These are phyloP conservation scores for Nebria brevicollis DNA, from an alignment of 2,888 invertebrate species.

Conservation along the genomic window DNA sequence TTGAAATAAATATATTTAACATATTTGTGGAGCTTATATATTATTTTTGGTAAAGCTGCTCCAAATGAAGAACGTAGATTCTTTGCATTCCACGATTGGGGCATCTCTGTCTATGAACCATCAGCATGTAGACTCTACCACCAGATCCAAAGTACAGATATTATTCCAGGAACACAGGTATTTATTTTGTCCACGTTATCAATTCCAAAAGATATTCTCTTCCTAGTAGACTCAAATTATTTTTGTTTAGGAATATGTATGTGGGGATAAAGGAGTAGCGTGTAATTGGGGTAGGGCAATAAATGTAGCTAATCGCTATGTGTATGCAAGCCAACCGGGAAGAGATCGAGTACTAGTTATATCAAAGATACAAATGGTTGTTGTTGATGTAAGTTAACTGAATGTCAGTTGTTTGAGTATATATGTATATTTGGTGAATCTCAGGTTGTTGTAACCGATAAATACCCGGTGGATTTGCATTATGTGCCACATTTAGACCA, in stretches of 20 bases:
- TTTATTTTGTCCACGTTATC: neutral
- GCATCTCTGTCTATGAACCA: slow-evolving; percentile 78
- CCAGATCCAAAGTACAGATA: slow-evolving; percentile 75
- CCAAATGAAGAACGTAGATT: slow-evolving; percentile 73
- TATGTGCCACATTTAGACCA: slow-evolving; percentile 78
- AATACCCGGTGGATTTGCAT: slow-evolving; percentile 75
- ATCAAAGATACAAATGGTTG: slow-evolving; percentile 77
- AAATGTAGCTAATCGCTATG: slow-evolving; percentile 75
- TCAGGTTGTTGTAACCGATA: slow-evolving; percentile 74
- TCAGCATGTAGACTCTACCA: slow-evolving; percentile 75
- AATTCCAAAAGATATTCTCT: neutral
- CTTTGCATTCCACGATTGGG: slow-evolving; percentile 80
- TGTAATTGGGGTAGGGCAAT: slow-evolving; percentile 80
- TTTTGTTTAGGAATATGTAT: slow-evolving; percentile 70
- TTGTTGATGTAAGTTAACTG: slow-evolving; percentile 68
- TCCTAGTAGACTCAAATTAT: neutral
- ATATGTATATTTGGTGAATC: slow-evolving; percentile 31
- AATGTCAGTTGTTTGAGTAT: too few relatives aligned
- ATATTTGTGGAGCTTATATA: neutral
- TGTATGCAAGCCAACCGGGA: slow-evolving; percentile 78
- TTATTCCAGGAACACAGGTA: slow-evolving; percentile 76
- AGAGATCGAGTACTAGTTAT: slow-evolving; percentile 77
- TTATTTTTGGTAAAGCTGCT: slow-evolving; percentile 62
- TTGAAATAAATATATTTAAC: too few relatives aligned
- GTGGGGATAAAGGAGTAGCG: slow-evolving; percentile 73